Percentiles rank a stretch among this genome's conserved stretches.
Evolutionary conservation across 2,797 vertebrate species (phyloP).

Genomic region (Streptopelia turtur): DNA sequence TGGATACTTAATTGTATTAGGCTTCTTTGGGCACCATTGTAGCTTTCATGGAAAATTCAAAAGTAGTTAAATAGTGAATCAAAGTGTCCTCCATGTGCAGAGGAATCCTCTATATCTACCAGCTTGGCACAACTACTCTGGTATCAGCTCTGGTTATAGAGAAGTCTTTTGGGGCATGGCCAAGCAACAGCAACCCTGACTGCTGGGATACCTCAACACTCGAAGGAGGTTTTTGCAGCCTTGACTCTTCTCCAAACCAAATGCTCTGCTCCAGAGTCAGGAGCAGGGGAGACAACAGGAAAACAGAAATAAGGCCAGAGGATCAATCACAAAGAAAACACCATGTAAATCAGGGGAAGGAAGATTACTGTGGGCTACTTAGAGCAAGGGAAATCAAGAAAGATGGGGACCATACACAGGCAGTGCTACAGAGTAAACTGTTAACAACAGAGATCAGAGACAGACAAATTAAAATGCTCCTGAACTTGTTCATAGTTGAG

Average conservation of each 20-base stretch:
- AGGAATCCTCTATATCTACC: neutral
- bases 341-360: neutral
- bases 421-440: neutral
- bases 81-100: neutral
- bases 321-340: neutral
- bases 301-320: neutral
- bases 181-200: neutral
- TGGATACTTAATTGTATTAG: constrained; percentile 18
- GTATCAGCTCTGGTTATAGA: neutral
- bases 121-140: neutral
- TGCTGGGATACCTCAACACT: neutral
- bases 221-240: neutral
- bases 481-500: neutral
- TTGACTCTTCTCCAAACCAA: neutral
- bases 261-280: neutral
- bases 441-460: neutral
- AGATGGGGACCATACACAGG: neutral
- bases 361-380: neutral
- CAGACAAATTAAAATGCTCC: neutral
- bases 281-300: neutral
- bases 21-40: neutral
- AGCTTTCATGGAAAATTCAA: constrained; percentile 9
- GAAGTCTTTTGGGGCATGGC: neutral
- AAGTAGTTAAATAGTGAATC: neutral
- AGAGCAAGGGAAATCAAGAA: neutral